Evolutionary conservation across 2,797 vertebrate species (phyloP).

Genomic region (Jordanella pulchra): DNA sequence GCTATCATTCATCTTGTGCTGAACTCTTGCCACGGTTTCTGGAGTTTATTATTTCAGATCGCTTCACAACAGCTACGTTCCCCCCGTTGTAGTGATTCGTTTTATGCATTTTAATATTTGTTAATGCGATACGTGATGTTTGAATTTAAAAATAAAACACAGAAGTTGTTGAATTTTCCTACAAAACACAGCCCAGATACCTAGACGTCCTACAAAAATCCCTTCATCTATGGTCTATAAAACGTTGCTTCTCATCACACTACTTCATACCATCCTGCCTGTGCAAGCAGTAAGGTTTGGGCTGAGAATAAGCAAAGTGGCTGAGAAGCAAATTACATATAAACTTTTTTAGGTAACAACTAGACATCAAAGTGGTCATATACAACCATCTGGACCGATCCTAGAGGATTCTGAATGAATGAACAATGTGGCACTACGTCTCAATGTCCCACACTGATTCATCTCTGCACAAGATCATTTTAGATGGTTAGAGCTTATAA

Average conservation of each 20-base stretch:
- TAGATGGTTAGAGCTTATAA: slow-evolving; percentile 54
- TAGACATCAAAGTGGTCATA: background rate
- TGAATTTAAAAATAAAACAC: too few relatives aligned
- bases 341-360: background rate
- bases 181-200: background rate
- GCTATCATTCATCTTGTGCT: too few relatives aligned
- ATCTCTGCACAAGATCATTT: slow-evolving; percentile 38
- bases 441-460: slow-evolving; percentile 17
- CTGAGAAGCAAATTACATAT: background rate
- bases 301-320: background rate
- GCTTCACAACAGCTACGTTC: too few relatives aligned
- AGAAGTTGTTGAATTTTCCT: background rate
- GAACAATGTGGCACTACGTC: background rate
- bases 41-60: too few relatives aligned
- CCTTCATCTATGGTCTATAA: background rate
- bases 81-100: too few relatives aligned
- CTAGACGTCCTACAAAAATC: background rate
- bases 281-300: background rate
- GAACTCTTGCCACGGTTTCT: too few relatives aligned
- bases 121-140: too few relatives aligned
- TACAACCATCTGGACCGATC: slow-evolving; percentile 2
- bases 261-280: background rate
- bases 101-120: too few relatives aligned
- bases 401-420: slow-evolving; percentile 24
- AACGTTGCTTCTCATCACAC: background rate